These are phyloP conservation scores for Armadillidium nasatum DNA, from an alignment of 1,140 invertebrate genomes.

Conservation along the genomic window DNA sequence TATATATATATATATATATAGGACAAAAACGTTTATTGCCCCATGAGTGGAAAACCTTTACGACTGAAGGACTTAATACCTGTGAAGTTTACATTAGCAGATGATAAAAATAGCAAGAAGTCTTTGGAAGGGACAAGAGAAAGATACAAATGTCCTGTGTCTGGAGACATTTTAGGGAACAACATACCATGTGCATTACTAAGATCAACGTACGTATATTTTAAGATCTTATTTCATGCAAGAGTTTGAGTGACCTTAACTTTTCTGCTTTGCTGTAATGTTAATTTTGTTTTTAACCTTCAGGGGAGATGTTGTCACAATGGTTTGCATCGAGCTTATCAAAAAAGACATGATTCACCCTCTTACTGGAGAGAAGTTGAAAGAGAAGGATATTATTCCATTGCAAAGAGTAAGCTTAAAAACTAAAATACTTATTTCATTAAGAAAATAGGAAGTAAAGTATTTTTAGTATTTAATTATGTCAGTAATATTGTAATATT, in stretches of 20 bases:
- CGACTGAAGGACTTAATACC: constrained; percentile 89
- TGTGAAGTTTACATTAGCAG: constrained; percentile 87
- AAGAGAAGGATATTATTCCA: constrained; percentile 86
- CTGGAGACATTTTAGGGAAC: constrained; percentile 91
- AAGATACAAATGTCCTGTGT: constrained; percentile 95
- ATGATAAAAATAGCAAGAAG: constrained; percentile 64
- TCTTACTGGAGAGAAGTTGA: constrained; percentile 77
- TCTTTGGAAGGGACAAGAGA: constrained; percentile 53
- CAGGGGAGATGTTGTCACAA: constrained; percentile 90
- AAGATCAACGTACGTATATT: constrained; percentile 70
- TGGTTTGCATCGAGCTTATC: constrained; percentile 93
- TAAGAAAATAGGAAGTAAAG: neutral
- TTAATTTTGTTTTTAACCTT: constrained; percentile 44
- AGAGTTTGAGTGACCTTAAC: neutral
- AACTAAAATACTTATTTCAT: constrained; percentile 10
- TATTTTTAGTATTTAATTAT: neutral
- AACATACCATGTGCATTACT: constrained; percentile 89
- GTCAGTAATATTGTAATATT: neutral
- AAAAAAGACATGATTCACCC: constrained; percentile 97
- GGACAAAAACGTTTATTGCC: constrained; percentile 86
- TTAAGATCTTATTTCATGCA: neutral
- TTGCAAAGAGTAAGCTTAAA: constrained; percentile 64
- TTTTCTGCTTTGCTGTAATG: neutral
- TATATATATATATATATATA: constrained; percentile 43
- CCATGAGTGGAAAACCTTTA: constrained; percentile 82